phyloP scores from a whole-genome alignment of 2,888 invertebrate species.

The Coleophora deauratella region DNA sequence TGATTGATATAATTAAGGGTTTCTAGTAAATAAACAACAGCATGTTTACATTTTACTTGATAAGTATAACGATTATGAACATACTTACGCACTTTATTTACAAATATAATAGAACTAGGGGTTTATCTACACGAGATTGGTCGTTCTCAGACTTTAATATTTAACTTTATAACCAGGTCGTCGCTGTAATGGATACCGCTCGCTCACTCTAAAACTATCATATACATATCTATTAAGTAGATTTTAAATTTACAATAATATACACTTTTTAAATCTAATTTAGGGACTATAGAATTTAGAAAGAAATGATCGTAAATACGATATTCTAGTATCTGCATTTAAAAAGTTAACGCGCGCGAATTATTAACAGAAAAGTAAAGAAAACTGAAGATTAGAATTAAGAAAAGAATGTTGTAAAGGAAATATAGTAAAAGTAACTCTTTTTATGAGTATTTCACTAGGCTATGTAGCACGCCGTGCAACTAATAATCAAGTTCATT shows the following conservation, averaged over 20 bases:
- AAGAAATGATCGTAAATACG: constrained; percentile 12
- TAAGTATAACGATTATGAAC: no score
- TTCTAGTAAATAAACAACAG: constrained; percentile 62
- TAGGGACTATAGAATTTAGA: constrained; percentile 17
- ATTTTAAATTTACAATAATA: constrained; percentile 30
- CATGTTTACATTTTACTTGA: constrained; percentile 43
- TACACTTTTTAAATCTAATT: constrained; percentile 22
- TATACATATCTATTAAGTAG: no score
- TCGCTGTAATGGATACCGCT: constrained; percentile 30
- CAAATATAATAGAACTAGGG: constrained; percentile 50
- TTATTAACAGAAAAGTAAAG: constrained; percentile 8
- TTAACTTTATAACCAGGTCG: no score
- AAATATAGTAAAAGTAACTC: constrained; percentile 15
- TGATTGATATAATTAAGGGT: constrained; percentile 38
- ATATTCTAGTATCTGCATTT: constrained; percentile 12
- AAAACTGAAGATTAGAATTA: constrained; percentile 2
- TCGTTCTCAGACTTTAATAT: constrained; percentile 68
- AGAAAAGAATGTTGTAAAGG: constrained; percentile 11
- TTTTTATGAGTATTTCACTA: constrained; percentile 30
- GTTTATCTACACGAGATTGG: constrained; percentile 64
- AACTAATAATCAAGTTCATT: constrained; percentile 6
- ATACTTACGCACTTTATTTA: constrained; percentile 57
- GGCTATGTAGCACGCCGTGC: constrained; percentile 18
- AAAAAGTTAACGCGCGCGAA: constrained; percentile 34
- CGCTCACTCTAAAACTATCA: no score